phyloP scores from a whole-genome alignment of 2,888 invertebrate genomes.

The Dichetophora obliterata region DNA sequence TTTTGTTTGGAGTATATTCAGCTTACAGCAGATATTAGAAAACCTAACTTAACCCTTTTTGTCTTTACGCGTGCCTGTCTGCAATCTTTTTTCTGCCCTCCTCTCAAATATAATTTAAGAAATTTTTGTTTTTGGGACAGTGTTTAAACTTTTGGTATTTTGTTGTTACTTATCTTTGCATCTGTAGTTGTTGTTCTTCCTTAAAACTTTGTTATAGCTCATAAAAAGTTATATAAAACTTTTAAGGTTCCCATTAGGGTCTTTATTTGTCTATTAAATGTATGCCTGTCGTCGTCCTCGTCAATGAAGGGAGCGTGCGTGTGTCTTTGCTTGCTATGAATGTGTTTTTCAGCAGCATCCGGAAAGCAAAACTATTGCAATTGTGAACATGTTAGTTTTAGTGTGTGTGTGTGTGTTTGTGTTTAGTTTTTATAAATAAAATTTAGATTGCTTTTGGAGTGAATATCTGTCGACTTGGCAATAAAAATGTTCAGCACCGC shows the following conservation, averaged over 20 bases:
- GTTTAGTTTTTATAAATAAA: no score
- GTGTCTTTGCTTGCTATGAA: background rate
- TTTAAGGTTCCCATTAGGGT: constrained; percentile 44
- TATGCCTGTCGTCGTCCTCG: background rate
- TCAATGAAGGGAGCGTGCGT: background rate
- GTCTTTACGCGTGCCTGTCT: background rate
- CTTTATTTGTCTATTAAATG: constrained; percentile 44
- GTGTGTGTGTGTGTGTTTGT: no score
- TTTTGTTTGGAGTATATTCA: background rate
- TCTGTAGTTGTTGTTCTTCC: background rate
- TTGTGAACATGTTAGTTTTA: no score
- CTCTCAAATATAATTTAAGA: background rate
- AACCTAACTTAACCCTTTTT: constrained; percentile 19
- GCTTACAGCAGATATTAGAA: background rate
- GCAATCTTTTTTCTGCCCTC: background rate
- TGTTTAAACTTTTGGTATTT: background rate
- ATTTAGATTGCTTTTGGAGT: no score
- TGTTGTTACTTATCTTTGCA: background rate
- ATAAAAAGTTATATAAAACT: constrained; percentile 45
- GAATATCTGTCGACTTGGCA: no score
- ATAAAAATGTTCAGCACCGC: no score
- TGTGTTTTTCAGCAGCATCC: background rate
- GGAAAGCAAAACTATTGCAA: no score
- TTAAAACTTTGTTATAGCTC: constrained; percentile 42
- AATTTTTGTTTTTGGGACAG: constrained; percentile 8